phyloP scores from a whole-genome alignment of 2,888 invertebrate species.

The Nephrotoma appendiculata region DNA sequence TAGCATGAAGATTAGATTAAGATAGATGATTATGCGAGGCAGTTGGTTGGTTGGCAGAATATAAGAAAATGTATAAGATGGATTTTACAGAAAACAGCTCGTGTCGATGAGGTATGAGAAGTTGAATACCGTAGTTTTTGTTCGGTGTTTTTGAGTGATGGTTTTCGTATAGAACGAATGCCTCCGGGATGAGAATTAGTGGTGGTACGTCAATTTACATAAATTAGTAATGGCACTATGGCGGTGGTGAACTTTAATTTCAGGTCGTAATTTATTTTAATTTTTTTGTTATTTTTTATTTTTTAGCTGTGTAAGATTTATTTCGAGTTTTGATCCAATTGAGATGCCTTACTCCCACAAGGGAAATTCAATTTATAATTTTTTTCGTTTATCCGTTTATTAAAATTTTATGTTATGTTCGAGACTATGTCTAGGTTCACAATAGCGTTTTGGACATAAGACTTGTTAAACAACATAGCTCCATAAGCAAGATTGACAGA shows the following conservation, averaged over 20 bases:
- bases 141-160: background rate
- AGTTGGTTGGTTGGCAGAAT: background rate
- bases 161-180: background rate
- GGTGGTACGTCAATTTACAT: background rate
- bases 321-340: too few species aligned
- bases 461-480: too few species aligned
- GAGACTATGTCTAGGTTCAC: too few species aligned
- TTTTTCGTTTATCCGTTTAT: too few species aligned
- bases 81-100: background rate
- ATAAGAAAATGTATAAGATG: background rate
- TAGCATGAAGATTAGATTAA: background rate
- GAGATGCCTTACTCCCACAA: too few species aligned
- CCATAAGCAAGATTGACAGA: too few species aligned
- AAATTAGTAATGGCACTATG: background rate
- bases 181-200: too few species aligned
- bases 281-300: background rate
- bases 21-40: background rate
- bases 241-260: background rate
- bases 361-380: too few species aligned
- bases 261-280: background rate
- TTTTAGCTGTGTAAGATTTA: background rate
- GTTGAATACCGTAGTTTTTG: too few species aligned
- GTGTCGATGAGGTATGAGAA: background rate
- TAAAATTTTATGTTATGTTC: too few species aligned
- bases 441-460: too few species aligned